Evolutionary conservation across 2,113 vertebrate genomes (phyloP), one percentile per base, ranked within the genome.

Genomic region (Amia ocellicauda): DNA sequence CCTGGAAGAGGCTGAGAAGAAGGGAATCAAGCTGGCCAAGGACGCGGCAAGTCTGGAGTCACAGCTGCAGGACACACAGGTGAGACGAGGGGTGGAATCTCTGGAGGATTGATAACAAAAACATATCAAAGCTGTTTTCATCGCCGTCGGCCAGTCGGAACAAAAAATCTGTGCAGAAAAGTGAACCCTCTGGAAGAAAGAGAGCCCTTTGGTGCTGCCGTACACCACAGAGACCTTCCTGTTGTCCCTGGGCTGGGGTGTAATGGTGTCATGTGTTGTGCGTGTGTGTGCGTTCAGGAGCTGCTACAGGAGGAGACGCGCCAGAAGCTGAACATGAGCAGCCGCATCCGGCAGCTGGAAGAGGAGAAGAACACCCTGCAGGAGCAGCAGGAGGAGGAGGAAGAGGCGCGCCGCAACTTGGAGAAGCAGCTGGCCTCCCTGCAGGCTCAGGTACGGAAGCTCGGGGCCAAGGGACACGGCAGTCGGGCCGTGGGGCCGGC

Each of bases 361-460:
- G 93, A 92, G 61, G 97, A 99, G 43, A 98, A 93, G 84, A 96
- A 78, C 83, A 89, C 86, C 47, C 84, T 99, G 55, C 88, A 93
- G 58, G 97, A 99, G 81, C 95, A 98, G 85, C 95, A 97, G 81
- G 97, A 99, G 68, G 97, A 99, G 59, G 96, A 98, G 0, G 97
- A 98, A 61, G 96, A 97, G 69, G 86, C 92, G 1, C 86, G 94
- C 20, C 94, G 87, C 69, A 93, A 90, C 79, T 79, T 98, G 78
- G 96, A 98, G 66, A 99, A 97, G 47, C 96, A 99, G 75, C 86
- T 98, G 78, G 67, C 92, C 10, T 81, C 78, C 1, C 71, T 94
- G 64, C 96, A 99, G 66, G 70, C 86, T 3, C 97, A 99, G 94
- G 97, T 98, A 68, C n/a, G n/a, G 19, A 10, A 2, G 43, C 55